Evolutionary conservation across 2,113 vertebrate genomes (phyloP), one percentile per base, ranked within the genome.

Genomic region (Microcebus jonahi): DNA sequence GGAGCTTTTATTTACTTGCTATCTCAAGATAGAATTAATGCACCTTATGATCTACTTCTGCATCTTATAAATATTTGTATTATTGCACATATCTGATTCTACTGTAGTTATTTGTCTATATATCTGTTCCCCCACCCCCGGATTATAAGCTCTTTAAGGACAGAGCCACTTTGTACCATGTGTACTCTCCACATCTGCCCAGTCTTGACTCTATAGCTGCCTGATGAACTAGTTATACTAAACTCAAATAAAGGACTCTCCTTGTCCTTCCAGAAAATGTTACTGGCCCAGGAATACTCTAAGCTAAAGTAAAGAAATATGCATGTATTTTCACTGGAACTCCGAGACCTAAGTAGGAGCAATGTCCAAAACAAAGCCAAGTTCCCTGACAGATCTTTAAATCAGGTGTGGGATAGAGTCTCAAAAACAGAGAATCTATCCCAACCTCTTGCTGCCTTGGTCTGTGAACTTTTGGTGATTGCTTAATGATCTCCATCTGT

Each of bases 401-500:
- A 96, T 91, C 89, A 93, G 95, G 50, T 15, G 25, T 29, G 27
- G 25, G 27, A 63, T 29, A 12, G 61, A 63, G 45, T 95, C 88
- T 96, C 76, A 53, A 53, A 53, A 53, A 53, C 50, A 53, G 29
- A 88, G 83, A 91, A 59, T 90, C 71, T 63, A 2, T 36, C 84
- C 70, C 73, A 36, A 39, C 23, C 34, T 86, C 94, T 96, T 61
- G 31, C 21, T 77, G n/a, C 89, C 31, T 68, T 76, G 59, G 68
- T 88, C 88, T 48, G 27, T 36, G 77, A 89, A 80, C 63, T 53
- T 59, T 83, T 82, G 42, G 63, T 83, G 95, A 93, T 25, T 79
- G n/a, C 34, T 87, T 97, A 79, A 94, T 90, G 31, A 42, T 86
- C 42, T 83, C 55, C 96, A 86, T 90, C 86, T 97, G 95, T 82